Evolutionary conservation across 2,888 invertebrate species (phyloP).

Genomic region (Sphaeridia pumilis): DNA sequence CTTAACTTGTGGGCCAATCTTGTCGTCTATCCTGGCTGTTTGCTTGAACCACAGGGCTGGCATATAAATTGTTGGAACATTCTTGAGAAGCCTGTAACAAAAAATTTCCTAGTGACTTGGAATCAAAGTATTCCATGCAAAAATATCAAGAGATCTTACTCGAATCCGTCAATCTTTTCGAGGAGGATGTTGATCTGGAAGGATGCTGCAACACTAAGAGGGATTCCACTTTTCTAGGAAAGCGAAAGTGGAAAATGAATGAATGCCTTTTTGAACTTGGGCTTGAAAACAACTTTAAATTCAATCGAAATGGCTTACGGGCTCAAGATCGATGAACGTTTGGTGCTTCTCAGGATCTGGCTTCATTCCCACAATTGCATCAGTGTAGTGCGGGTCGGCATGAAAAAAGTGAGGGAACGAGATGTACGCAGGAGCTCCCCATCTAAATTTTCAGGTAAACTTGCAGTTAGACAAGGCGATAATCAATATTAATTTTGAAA

Average conservation of each 20-base stretch:
- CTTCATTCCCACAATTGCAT: conserved; percentile 53
- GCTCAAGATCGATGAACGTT: conserved; percentile 63
- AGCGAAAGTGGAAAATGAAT: not conserved
- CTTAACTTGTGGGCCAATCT: conserved; percentile 48
- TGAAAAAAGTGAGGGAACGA: conserved; percentile 68
- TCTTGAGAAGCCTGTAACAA: conserved; percentile 46
- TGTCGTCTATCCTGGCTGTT: conserved; percentile 48
- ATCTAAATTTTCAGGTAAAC: conserved; percentile 39
- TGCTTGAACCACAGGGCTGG: conserved; percentile 70
- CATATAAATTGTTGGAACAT: conserved; percentile 46
- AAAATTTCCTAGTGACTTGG: conserved; percentile 22
- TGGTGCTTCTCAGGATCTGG: conserved; percentile 55
- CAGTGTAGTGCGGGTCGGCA: conserved; percentile 54
- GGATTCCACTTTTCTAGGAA: conserved; percentile 48
- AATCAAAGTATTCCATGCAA: not conserved
- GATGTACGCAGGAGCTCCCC: conserved; percentile 68
- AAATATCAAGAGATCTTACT: conserved; percentile 44
- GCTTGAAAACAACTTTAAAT: not conserved
- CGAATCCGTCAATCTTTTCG: conserved; percentile 51
- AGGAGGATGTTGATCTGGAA: conserved; percentile 68
- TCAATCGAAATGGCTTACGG: conserved; percentile 41
- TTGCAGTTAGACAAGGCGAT: not conserved
- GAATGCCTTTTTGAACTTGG: not conserved
- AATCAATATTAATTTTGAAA: not conserved
- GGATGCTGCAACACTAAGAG: conserved; percentile 58